Base-by-base conservation (phyloP, 1,140 invertebrate genomes). In the Drosophila obscura region DNA sequence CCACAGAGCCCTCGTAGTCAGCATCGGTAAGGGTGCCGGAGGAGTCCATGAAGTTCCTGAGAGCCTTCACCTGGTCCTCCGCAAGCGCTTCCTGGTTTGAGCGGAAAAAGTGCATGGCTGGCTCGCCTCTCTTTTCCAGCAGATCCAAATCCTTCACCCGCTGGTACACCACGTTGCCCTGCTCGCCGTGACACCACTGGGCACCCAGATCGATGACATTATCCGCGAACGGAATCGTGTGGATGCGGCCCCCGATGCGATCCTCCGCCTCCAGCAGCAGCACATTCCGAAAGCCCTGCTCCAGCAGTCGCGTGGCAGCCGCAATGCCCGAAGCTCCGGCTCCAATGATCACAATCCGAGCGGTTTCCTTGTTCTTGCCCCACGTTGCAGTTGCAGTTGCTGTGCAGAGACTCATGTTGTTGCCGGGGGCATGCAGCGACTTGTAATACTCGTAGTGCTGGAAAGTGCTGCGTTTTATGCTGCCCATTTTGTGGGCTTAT, bases 191-290 rank as follows among this genome's bases (percentile, higher is more conserved):
- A 73, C 97, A 94, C 84, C 87, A 91, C 48, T 97, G 96, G 28
- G 96, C 97, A 4, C 97, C 97, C 22, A 97, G 80, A 90, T 98
- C 97, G 7, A 97, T 92, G 28, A 93, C 90, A 65, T 93, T 93
- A n/a, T 94, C 93, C 1, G 93, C 94, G 80, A 95, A 94, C 13
- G 93, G 74, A 0, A 93, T 91, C 0, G 94, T 95, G 43, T 93
- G 72, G 26, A 96, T 93, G 50, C 96, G 93, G 5, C 95, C 96
- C 7, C 96, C 96, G 62, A 96, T 94, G 73, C 95, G 93, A 77
- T 94, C 92, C 76, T 94, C 94, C 2, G 95, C 96, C 92, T 97
- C 96, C 9, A 92, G 71, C 31, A 95, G 80, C 0, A 84, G 85
- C 1, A 95, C 76, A 87, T 95, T 92, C 2, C 73, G 73, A 45